Evolutionary conservation across 1,140 invertebrate genomes (phyloP).

Genomic region (Ceratina australensis): DNA sequence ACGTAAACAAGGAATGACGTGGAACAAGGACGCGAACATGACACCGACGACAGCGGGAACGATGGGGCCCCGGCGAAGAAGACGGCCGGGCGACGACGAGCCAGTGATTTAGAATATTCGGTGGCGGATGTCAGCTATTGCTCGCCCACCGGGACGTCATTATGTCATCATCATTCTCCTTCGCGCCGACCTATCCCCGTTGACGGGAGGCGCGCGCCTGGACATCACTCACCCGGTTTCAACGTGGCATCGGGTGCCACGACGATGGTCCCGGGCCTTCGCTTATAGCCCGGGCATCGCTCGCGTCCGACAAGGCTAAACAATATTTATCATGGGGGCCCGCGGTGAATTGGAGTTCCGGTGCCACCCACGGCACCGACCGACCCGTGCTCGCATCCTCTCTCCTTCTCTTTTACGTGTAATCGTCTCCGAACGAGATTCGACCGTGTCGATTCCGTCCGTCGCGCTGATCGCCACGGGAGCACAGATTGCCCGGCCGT

Average conservation of each 20-base stretch:
- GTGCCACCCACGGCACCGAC: conserved; percentile 65
- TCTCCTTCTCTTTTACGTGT: neutral
- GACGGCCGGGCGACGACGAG: conserved; percentile 60
- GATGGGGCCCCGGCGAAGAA: conserved; percentile 38
- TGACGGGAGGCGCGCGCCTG: conserved; percentile 77
- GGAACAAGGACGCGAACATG: conserved; percentile 68
- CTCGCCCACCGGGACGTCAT: conserved; percentile 79
- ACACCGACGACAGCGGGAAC: conserved; percentile 56
- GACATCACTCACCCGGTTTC: conserved; percentile 74
- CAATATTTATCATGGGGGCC: conserved; percentile 74
- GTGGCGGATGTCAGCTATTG: conserved; percentile 79
- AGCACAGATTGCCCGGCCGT: neutral
- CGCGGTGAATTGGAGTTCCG: conserved; percentile 74
- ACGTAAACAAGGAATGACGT: conserved; percentile 73
- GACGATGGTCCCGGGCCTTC: conserved; percentile 61
- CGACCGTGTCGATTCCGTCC: conserved; percentile 26
- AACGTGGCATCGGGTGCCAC: conserved; percentile 61
- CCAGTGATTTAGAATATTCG: conserved; percentile 78
- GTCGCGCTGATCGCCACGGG: conserved; percentile 26
- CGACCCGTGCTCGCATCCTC: conserved; percentile 6
- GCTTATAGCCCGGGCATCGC: conserved; percentile 51
- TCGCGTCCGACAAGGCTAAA: conserved; percentile 68
- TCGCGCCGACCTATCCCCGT: conserved; percentile 70
- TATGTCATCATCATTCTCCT: conserved; percentile 80
- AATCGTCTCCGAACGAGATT: conserved; percentile 31